These are phyloP conservation scores for Tympanuchus pallidicinctus DNA, from an alignment of 2,113 vertebrate genomes.

Conservation along the genomic window DNA sequence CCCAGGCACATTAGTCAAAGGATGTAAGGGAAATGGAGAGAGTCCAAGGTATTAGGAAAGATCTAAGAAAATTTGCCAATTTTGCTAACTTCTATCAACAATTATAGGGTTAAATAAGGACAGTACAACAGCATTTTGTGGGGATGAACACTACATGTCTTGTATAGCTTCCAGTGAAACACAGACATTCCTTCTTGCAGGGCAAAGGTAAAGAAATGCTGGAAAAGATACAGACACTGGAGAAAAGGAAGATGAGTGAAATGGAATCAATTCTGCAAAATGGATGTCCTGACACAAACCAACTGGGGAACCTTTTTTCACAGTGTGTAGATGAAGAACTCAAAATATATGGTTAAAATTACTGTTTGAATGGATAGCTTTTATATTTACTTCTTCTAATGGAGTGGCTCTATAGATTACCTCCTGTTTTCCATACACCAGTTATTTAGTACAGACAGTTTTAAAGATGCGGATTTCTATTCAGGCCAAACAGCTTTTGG, in stretches of 20 bases:
- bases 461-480: not conserved
- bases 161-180: not conserved
- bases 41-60: not conserved
- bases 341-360: slow-evolving; percentile 76
- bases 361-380: not conserved
- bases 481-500: not conserved
- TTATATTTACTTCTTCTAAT: not conserved
- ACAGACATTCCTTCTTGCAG: slow-evolving; percentile 70
- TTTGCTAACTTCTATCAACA: not conserved
- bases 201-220: slow-evolving; percentile 82
- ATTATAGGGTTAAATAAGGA: not conserved
- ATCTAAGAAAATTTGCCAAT: not conserved
- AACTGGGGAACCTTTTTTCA: slow-evolving; percentile 82
- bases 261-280: slow-evolving; percentile 84
- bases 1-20: not conserved
- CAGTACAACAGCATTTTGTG: not conserved
- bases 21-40: not conserved
- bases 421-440: not conserved
- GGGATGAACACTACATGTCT: not conserved
- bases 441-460: not conserved
- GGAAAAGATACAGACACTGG: slow-evolving; percentile 81
- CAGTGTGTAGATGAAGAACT: slow-evolving; percentile 84
- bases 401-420: not conserved
- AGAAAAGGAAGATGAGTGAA: slow-evolving; percentile 82
- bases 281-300: slow-evolving; percentile 73